Percentiles rank a stretch among this genome's conserved stretches.
Evolutionary conservation across 2,113 vertebrate species (phyloP).

Genomic region (Speoplatyrhinus poulsoni): DNA sequence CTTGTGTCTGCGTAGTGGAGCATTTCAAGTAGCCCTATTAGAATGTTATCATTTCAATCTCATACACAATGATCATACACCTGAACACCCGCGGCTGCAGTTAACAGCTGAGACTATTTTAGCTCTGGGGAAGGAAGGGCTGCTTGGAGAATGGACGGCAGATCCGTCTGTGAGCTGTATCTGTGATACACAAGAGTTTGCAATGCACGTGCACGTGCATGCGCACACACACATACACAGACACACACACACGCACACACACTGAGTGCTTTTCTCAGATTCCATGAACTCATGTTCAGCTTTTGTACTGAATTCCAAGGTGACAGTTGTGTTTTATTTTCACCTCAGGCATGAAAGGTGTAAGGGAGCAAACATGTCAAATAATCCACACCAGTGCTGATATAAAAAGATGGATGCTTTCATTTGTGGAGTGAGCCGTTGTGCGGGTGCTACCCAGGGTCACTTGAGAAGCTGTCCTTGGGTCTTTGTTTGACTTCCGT

Average conservation of each 20-base stretch:
- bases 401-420: conserved; percentile 41
- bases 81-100: conserved; percentile 53
- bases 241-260: not conserved
- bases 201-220: conserved; percentile 6
- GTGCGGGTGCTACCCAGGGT: conserved; percentile 59
- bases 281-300: conserved; percentile 38
- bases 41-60: conserved; percentile 47
- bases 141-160: conserved; percentile 52
- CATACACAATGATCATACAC: conserved; percentile 59
- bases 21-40: conserved; percentile 31
- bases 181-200: conserved; percentile 1
- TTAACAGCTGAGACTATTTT: conserved; percentile 52
- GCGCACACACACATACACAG: not conserved
- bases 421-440: conserved; percentile 7
- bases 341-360: conserved; percentile 31
- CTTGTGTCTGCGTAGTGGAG: not conserved
- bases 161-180: conserved; percentile 14
- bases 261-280: conserved; percentile 12
- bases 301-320: conserved; percentile 44
- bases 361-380: conserved; percentile 29
- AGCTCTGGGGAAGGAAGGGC: conserved; percentile 71
- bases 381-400: conserved; percentile 5
- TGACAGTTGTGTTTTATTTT: conserved; percentile 44
- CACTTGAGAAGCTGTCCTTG: not conserved
- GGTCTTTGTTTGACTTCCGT: conserved; percentile 26